phyloP scores from a whole-genome alignment of 2,888 invertebrate genomes.

The Oxycera nigricornis region DNA sequence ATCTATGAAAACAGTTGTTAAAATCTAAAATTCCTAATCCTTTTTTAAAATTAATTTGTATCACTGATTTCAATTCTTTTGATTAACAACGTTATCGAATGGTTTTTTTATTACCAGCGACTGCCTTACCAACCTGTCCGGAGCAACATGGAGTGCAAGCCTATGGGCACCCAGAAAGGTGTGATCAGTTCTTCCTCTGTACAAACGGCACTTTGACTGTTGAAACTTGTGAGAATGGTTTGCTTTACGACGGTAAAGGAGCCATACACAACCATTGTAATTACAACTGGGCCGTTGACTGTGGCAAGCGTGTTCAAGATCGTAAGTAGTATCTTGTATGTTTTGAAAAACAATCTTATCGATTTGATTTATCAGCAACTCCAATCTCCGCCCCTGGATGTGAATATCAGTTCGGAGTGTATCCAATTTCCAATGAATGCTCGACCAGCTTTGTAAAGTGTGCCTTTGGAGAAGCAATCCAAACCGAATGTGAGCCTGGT shows the following conservation, averaged over 20 bases:
- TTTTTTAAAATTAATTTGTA: no score
- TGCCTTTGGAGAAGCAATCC: slow-evolving; percentile 79
- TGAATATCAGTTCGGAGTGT: slow-evolving; percentile 88
- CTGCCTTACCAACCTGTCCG: slow-evolving; percentile 78
- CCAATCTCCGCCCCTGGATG: slow-evolving; percentile 83
- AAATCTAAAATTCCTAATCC: no score
- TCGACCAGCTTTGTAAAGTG: slow-evolving; percentile 88
- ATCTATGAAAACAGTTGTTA: no score
- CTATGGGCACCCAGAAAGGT: slow-evolving; percentile 86
- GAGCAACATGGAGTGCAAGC: slow-evolving; percentile 81
- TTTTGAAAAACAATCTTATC: slow-evolving; percentile 1
- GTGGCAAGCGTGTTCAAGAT: slow-evolving; percentile 80
- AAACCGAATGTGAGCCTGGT: slow-evolving; percentile 84
- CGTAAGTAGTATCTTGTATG: slow-evolving; percentile 66
- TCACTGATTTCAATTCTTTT: no score
- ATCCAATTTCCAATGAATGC: slow-evolving; percentile 80
- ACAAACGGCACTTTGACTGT: slow-evolving; percentile 88
- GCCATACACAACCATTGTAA: slow-evolving; percentile 91
- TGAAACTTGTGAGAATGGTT: slow-evolving; percentile 90
- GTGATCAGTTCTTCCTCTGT: slow-evolving; percentile 90
- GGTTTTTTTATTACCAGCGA: slow-evolving; percentile 65
- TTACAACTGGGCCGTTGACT: slow-evolving; percentile 92
- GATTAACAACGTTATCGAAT: no score
- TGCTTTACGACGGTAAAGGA: slow-evolving; percentile 90
- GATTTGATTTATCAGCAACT: slow-evolving; percentile 71